phyloP scores from a whole-genome alignment of 2,888 invertebrate species.

The Trisateles emortualis region DNA sequence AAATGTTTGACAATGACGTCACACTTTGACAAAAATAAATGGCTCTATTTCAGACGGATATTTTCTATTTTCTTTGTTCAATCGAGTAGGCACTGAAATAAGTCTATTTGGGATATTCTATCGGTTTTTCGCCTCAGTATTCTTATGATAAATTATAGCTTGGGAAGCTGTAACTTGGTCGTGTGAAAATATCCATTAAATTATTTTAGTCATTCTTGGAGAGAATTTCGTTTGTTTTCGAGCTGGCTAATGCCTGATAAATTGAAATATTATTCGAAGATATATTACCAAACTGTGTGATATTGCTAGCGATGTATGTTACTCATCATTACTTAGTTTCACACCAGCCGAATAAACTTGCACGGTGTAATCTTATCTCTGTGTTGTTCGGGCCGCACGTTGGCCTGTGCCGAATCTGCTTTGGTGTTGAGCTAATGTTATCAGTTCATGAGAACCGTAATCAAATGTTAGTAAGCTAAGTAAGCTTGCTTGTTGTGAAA shows the following conservation, averaged over 20 bases:
- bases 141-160: constrained; percentile 24
- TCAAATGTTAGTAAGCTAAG: too few relatives aligned
- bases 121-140: constrained; percentile 21
- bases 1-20: constrained; percentile 45
- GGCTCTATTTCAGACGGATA: constrained; percentile 9
- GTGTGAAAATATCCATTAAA: constrained; percentile 18
- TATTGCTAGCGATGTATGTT: too few relatives aligned
- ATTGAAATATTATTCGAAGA: too few relatives aligned
- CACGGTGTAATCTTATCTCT: too few relatives aligned
- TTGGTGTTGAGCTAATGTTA: too few relatives aligned
- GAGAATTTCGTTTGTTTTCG: neutral
- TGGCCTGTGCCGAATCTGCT: too few relatives aligned
- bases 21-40: constrained; percentile 14
- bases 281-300: too few relatives aligned
- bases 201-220: neutral
- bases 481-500: too few relatives aligned
- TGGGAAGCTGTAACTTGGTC: constrained; percentile 14
- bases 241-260: neutral
- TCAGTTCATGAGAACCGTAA: too few relatives aligned
- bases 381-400: too few relatives aligned
- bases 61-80: constrained; percentile 11
- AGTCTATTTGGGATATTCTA: constrained; percentile 18
- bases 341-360: too few relatives aligned
- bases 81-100: constrained; percentile 21
- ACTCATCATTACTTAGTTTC: too few relatives aligned